phyloP scores from a whole-genome alignment of 2,888 invertebrate genomes.

The Eupeodes latifasciatus region DNA sequence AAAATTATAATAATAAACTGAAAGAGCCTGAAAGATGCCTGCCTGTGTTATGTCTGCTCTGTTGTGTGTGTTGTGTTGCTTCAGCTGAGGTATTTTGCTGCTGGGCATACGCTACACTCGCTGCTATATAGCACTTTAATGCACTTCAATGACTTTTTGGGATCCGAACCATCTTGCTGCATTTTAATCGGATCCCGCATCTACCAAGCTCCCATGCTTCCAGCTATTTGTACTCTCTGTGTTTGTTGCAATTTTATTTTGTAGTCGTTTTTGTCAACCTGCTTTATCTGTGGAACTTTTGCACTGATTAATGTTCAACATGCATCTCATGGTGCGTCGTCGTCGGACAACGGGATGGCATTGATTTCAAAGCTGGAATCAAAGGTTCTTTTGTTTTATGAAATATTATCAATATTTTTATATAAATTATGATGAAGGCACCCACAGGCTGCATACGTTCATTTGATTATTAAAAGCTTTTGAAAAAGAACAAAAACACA shows the following conservation, averaged over 20 bases:
- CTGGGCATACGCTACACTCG: constrained; percentile 50
- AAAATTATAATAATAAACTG: neutral
- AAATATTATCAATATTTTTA: too few species aligned
- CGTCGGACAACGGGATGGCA: neutral
- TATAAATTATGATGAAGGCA: too few species aligned
- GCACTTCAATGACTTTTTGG: constrained; percentile 42
- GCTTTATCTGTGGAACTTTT: constrained; percentile 32
- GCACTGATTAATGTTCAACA: constrained; percentile 47
- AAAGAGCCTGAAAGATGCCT: neutral
- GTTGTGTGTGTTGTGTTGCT: neutral
- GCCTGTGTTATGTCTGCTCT: neutral
- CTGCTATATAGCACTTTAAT: constrained; percentile 40
- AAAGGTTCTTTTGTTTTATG: too few species aligned
- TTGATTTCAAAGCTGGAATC: neutral
- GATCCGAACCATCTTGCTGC: constrained; percentile 21
- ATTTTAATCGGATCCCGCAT: constrained; percentile 46
- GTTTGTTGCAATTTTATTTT: constrained; percentile 5
- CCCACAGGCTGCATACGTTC: too few species aligned
- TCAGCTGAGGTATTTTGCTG: constrained; percentile 60
- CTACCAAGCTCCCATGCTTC: constrained; percentile 27
- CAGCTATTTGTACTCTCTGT: constrained; percentile 45
- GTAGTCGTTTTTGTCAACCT: constrained; percentile 12
- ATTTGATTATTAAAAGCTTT: too few species aligned
- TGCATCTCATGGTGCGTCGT: constrained; percentile 36
- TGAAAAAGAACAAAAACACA: too few species aligned